These are phyloP conservation scores for Tipula confusa DNA, from an alignment of 2,888 invertebrate genomes.

Conservation along the genomic window DNA sequence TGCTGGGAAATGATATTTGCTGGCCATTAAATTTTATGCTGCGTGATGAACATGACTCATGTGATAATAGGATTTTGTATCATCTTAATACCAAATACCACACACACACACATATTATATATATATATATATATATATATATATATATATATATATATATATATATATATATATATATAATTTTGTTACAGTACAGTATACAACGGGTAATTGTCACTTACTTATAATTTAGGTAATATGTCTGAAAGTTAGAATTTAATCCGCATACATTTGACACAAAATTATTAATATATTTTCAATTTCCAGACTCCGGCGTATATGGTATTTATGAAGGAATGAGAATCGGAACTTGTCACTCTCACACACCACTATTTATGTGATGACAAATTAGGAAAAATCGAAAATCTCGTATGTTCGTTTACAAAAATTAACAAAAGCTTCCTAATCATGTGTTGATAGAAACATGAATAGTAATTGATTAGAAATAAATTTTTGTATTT, in stretches of 20 bases:
- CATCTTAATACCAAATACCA: too few relatives aligned
- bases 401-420: neutral
- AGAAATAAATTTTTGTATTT: neutral
- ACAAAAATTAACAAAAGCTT: neutral
- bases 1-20: neutral
- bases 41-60: constrained; percentile 12
- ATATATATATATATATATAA: too few relatives aligned
- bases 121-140: too few relatives aligned
- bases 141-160: too few relatives aligned
- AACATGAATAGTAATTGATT: constrained; percentile 20
- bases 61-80: too few relatives aligned
- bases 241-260: neutral
- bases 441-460: neutral
- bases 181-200: too few relatives aligned
- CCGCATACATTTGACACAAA: neutral
- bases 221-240: too few relatives aligned
- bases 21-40: constrained; percentile 12
- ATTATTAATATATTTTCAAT: neutral
- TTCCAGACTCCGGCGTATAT: neutral
- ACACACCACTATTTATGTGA: neutral
- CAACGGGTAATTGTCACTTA: too few relatives aligned
- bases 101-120: too few relatives aligned
- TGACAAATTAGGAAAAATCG: constrained; percentile 13
- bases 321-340: neutral
- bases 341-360: neutral